Base-by-base conservation (phyloP, 2,797 vertebrate genomes). In the Anniella stebbinsi region DNA sequence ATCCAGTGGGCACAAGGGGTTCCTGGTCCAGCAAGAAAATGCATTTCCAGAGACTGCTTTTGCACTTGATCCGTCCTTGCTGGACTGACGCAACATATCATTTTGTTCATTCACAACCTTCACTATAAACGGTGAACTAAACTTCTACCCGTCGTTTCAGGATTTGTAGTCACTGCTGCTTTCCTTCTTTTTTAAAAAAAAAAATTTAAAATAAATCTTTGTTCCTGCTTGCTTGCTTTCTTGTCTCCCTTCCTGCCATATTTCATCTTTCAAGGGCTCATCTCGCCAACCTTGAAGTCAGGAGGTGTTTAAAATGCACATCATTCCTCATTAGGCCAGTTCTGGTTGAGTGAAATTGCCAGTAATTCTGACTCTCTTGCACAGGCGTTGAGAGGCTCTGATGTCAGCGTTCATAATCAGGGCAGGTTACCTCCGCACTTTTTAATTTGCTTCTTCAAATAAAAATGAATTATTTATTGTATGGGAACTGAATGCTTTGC, bases 361-460 rank as follows among this genome's bases (percentile, higher is more conserved):
- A 93, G 85, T 87, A 88, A 77, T 89, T 93, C 91, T 91, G 80
- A 93, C 91, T 90, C 88, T 75, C 78, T 1, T 92, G 94, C 89
- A 89, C 45, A 84, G 85, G 72, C 80, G 30, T 15, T 77, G 82
- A 85, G 87, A 92, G 86, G 3, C 1, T 66, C 93, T 94, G 95
- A 94, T 88, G 93, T 38, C 70, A 90, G n/a, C 2, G 90, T 94
- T 91, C 91, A 73, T n/a, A 87, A 93, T 92, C 28, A 73, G 72
- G n/a, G 89, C 67, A 91, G 15, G 91, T 51, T 94, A 86, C 77
- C 66, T 94, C 92, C 69, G 91, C 84, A 87, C 75, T 87, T 87
- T 93, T 89, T 84, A 91, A 93, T 91, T 93, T 94, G 93, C 80
- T 92, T 92, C 92, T 84, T 93, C 82, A 91, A 89, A 73, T 90